Conservation (phyloP, 1,140 invertebrate genomes). For the Hyphantria cunea region DNA sequence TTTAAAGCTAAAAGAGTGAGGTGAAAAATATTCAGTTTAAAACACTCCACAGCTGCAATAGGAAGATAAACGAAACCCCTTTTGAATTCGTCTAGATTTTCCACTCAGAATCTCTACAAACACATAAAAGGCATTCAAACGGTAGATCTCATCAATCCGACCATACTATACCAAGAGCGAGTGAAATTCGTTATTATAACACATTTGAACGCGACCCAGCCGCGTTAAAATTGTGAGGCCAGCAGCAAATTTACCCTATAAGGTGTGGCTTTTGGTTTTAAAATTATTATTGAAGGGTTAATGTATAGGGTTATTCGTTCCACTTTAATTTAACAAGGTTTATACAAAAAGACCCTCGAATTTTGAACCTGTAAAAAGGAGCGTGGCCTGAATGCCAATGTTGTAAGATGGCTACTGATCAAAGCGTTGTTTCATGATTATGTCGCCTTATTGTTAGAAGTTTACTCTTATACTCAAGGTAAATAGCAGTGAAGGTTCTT, state of each 20-base stretch:
- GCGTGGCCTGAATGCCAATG: conserved; percentile 27
- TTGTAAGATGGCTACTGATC: conserved; percentile 16
- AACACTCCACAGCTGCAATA: too few relatives aligned
- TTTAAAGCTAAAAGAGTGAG: background rate
- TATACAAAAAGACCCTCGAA: conserved; percentile 26
- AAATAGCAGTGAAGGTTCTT: conserved; percentile 9
- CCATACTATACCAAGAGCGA: conserved; percentile 50
- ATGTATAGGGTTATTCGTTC: conserved; percentile 33
- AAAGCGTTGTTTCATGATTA: conserved; percentile 13
- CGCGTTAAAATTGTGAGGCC: conserved; percentile 60
- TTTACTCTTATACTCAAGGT: conserved; percentile 6
- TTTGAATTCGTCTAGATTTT: conserved; percentile 1
- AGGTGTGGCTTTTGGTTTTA: conserved; percentile 44
- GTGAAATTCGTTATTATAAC: conserved; percentile 69
- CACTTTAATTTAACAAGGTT: conserved; percentile 31
- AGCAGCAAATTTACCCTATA: conserved; percentile 65
- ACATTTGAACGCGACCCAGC: conserved; percentile 48
- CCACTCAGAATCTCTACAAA: background rate
- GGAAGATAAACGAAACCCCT: too few relatives aligned
- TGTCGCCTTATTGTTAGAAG: conserved; percentile 11
- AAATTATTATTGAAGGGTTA: conserved; percentile 40
- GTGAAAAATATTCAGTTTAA: too few relatives aligned
- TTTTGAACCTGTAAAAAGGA: conserved; percentile 25
- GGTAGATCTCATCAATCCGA: conserved; percentile 14
- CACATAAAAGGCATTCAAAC: background rate